Conservation (phyloP, 2,113 vertebrate species). For the Microcebus griseorufus region DNA sequence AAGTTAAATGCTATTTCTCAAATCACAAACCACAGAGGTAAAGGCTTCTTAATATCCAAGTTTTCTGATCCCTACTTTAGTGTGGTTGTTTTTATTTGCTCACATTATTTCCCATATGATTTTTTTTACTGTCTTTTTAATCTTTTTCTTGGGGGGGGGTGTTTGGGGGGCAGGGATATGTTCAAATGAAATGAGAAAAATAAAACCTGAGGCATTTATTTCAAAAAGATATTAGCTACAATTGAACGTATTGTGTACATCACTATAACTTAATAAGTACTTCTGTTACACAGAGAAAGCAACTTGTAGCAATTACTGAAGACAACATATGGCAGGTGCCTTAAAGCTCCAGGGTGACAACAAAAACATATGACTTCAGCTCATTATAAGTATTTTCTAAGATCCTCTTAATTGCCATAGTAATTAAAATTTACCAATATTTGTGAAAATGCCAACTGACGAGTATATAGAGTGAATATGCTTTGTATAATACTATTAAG, state of each 20-base stretch:
- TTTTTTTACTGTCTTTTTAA: not conserved
- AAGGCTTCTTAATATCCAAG: not conserved
- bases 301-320: slow-evolving; percentile 80
- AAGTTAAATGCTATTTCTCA: not conserved
- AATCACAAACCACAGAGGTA: not conserved
- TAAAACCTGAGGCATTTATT: slow-evolving; percentile 58
- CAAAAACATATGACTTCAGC: slow-evolving; percentile 76
- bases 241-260: slow-evolving; percentile 46
- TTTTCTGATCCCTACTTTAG: not conserved
- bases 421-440: slow-evolving; percentile 81
- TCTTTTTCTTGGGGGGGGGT: not conserved
- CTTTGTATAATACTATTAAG: not conserved
- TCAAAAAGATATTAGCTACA: slow-evolving; percentile 25
- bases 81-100: not conserved
- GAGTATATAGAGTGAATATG: not conserved
- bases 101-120: not conserved
- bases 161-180: not conserved
- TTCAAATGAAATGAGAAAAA: slow-evolving; percentile 25
- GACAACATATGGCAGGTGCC: slow-evolving; percentile 81
- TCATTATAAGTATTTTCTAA: slow-evolving; percentile 80
- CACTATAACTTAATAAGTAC: slow-evolving; percentile 60
- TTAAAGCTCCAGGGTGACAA: slow-evolving; percentile 78
- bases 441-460: slow-evolving; percentile 67
- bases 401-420: slow-evolving; percentile 74
- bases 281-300: slow-evolving; percentile 49